Conservation (phyloP, 2,113 vertebrate species). For the Oreochromis niloticus region DNA sequence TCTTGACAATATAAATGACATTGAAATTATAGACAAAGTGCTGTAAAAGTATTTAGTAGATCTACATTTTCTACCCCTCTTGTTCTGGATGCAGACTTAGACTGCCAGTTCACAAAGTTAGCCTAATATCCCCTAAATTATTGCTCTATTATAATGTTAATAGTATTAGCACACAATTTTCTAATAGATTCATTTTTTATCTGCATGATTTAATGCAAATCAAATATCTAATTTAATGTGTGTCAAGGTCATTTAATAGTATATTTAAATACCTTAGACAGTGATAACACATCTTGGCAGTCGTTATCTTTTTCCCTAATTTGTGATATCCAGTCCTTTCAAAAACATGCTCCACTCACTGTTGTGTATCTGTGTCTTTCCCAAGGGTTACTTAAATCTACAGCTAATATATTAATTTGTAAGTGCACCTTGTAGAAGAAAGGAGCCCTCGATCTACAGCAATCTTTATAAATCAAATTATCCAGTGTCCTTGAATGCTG, state of each 20-base stretch:
- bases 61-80: not conserved
- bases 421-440: not conserved
- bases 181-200: not conserved
- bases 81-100: not conserved
- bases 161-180: not conserved
- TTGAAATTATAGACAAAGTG: not conserved
- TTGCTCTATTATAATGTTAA: not conserved
- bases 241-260: not conserved
- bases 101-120: not conserved
- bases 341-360: not conserved
- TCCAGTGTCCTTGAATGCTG: constrained; percentile 29
- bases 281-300: not conserved
- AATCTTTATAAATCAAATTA: constrained; percentile 31
- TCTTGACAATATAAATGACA: not conserved
- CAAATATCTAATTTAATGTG: not conserved
- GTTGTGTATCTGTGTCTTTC: not conserved
- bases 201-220: not conserved
- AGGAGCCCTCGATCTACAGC: constrained; percentile 11
- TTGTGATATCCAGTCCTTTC: not conserved
- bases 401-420: not conserved
- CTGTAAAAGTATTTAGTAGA: not conserved
- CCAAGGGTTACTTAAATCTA: not conserved
- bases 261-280: not conserved
- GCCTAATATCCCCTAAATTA: constrained; percentile 3
- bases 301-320: not conserved